phyloP scores from a whole-genome alignment of 2,797 vertebrate species.

The Lagorchestes hirsutus region DNA sequence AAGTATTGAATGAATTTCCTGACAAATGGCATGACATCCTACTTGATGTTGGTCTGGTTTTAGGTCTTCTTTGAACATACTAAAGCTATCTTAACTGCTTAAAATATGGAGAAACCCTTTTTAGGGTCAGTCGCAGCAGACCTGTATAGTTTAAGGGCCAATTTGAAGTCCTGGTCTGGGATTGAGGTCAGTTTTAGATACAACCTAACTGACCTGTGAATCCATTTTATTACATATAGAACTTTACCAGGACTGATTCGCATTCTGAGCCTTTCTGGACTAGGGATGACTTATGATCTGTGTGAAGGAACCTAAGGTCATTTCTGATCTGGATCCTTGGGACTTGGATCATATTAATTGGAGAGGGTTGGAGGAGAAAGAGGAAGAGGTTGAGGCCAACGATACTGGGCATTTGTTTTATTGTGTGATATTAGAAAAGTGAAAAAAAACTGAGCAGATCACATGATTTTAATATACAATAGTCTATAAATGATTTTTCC shows the following conservation, averaged over 20 bases:
- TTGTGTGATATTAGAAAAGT: background rate
- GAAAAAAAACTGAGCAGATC: background rate
- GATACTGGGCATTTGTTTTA: background rate
- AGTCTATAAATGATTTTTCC: background rate
- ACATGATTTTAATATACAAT: background rate
- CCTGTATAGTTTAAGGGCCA: background rate
- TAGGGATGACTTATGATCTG: background rate
- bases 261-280: background rate
- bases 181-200: background rate
- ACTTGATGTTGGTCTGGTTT: background rate
- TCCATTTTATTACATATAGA: background rate
- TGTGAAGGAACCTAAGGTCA: background rate
- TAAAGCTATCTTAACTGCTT: background rate
- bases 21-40: background rate
- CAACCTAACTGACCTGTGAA: background rate
- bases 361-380: background rate
- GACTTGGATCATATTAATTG: background rate
- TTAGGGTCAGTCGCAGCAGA: background rate
- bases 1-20: background rate
- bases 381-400: background rate
- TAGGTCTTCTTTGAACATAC: background rate
- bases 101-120: background rate
- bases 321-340: background rate
- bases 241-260: background rate
- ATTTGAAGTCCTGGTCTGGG: background rate